Evolutionary conservation across 2,888 invertebrate genomes (phyloP), one percentile per base, ranked within the genome.

Genomic region (Dione vanillae): DNA sequence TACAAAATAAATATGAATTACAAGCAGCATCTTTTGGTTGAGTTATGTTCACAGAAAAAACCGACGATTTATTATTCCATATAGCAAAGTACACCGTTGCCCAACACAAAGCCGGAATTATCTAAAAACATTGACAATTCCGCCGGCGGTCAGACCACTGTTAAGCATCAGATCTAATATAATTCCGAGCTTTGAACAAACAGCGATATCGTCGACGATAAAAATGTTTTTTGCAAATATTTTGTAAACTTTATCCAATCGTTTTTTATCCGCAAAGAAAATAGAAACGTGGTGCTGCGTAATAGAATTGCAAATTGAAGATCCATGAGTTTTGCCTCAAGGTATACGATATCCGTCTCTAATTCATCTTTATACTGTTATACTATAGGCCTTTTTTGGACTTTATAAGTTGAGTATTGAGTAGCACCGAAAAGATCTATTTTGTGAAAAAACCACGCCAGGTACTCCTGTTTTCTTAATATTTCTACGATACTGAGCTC

Each of bases 141-240:
- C 74, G 76, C 69, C 72, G 69, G 69, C 74, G 78, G 78, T 74
- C 74, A 74, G 69, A 76, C 71, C 72, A 71, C 72, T 75, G 76
- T 72, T 70, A 67, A 69, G 75, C 77, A 76, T 77, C 76, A 76
- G 76, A 79, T 79, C 77, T 79, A 78, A 78, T 78, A 76, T 76
- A 76, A 78, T 77, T 77, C 76, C 70, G 72, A 71, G 75, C 73
- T 71, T 76, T 73, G 76, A 74, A 69, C 77, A 76, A 78, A 78
- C 78, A 78, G 54, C 70, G 77, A 76, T 78, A 78, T 75, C 74
- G 75, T 64, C 72, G 65, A 72, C 74, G 76, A 78, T 78, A 78
- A 78, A 79, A 79, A 78, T 80, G 73, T 78, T 78, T 78, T 76
- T 69, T 70, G 76, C 72, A 77, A 79, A 79, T 78, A 78, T 79